These are phyloP conservation scores for Pseudomugil gertrudae DNA, from an alignment of 2,797 vertebrate genomes.

Conservation along the genomic window DNA sequence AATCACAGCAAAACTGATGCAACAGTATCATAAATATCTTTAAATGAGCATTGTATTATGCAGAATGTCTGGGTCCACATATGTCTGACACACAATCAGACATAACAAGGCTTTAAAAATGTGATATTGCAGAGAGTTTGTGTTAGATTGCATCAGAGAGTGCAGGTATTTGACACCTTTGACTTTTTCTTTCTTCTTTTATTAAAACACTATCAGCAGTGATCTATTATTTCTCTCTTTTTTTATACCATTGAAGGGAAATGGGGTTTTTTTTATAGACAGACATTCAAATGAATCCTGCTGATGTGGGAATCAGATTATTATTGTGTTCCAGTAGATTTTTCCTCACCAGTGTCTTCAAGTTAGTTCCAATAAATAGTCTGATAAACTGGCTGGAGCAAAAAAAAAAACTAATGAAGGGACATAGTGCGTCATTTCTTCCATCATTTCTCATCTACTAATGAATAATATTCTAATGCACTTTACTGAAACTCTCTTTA, in stretches of 20 bases:
- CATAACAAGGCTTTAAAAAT: background rate
- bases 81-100: background rate
- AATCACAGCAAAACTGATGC: no score
- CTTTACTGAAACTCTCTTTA: conserved; percentile 40
- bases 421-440: conserved; percentile 7
- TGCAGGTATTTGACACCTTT: conserved; percentile 1
- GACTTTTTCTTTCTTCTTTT: background rate
- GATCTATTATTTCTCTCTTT: no score
- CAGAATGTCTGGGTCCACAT: background rate
- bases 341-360: background rate
- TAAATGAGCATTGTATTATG: background rate
- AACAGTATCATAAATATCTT: no score
- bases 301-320: background rate
- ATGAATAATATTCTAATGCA: conserved; percentile 15
- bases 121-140: background rate
- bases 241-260: background rate
- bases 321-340: background rate
- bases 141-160: conserved; percentile 6
- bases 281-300: background rate
- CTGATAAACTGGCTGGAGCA: background rate
- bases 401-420: background rate
- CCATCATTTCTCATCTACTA: conserved; percentile 8
- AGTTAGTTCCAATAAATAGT: background rate
- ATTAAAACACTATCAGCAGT: background rate
- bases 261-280: background rate